A percentile compares a stretch with the other conserved stretches of the same genome.
phyloP scores from a whole-genome alignment of 2,113 vertebrate species.

The Vidua chalybeata region DNA sequence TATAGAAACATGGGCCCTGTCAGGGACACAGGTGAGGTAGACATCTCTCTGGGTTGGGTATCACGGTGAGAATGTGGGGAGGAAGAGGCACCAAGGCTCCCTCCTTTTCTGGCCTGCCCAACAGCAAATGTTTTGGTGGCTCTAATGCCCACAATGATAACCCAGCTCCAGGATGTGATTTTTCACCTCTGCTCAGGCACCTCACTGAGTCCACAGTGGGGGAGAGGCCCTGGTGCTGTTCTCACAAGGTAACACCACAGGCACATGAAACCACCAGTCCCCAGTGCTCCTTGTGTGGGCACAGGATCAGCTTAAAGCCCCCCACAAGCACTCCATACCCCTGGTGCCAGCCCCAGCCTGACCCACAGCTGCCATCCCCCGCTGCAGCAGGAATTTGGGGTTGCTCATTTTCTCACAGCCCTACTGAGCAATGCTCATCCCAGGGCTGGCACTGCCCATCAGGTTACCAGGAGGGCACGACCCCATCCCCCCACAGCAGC shows the following conservation, averaged over 20 bases:
- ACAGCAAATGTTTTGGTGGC: not conserved
- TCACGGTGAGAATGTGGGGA: accelerated
- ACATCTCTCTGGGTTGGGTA: accelerated
- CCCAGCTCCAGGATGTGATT: not conserved
- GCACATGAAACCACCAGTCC: not conserved
- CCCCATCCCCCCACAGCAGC: accelerated
- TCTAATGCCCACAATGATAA: accelerated
- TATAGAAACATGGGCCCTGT: accelerated
- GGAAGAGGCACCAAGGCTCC: not conserved
- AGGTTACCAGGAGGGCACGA: not conserved
- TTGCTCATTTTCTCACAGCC: not conserved
- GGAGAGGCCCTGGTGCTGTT: accelerated
- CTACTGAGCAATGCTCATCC: not conserved
- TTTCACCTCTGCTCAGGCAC: not conserved
- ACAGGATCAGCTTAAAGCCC: not conserved
- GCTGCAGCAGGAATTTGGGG: not conserved
- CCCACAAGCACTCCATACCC: too few relatives aligned
- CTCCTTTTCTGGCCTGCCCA: not conserved
- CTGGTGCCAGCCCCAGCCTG: not conserved
- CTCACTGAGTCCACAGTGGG: accelerated
- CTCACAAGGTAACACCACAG: not conserved
- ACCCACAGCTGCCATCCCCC: not conserved
- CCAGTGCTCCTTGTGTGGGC: not conserved
- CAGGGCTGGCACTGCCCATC: not conserved
- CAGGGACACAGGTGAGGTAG: not conserved